Evolutionary conservation across 2,797 vertebrate genomes (phyloP), one percentile per base, ranked within the genome.

Genomic region (Enteromius fasciolatus): DNA sequence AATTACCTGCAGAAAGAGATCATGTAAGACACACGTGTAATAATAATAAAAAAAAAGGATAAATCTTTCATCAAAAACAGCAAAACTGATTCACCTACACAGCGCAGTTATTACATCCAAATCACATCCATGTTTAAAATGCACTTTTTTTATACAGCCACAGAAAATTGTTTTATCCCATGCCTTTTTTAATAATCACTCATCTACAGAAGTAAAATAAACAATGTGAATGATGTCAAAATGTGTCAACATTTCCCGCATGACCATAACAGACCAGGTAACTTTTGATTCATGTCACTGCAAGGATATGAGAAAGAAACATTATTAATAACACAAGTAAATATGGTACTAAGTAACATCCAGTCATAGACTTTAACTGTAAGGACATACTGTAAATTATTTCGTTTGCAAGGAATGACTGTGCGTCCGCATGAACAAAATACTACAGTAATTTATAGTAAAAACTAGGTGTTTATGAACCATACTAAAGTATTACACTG

Each of bases 1-100:
- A 66, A 4, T 84, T 52, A n/a, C 81, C 89, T 90, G 52, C 31
- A 78, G n/a, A 4, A 31, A 59, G 39, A 81, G 2, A 33, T 1
- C 9, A 20, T 20, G 5, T 3, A 20, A 52, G 8, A 54, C 2
- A 52, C 18, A 9, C 6, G 8, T 3, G 50, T 52, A 10, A 54
- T 36, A 5, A 36, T 36, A 33, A 33, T 3, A 52, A 0, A 6
- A 7, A 20, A n/a, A 54, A 54, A n/a, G 7, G 20, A 10, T 8
- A n/a, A n/a, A 8, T n/a, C 3, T n/a, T n/a, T 9, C 20, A 54
- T 54, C 52, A 57, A 57, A 54, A 57, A 57, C 54, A 57, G 52
- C 3, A n/a, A 57, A 52, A 57, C 2, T 2, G 17, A 11, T 20
- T 72, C 15, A 50, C 46, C 44, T 1, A 31, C 8, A 33, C 25